Percentiles rank a stretch among this genome's conserved stretches.
Evolutionary conservation across 2,113 vertebrate species (phyloP).

Genomic region (Tupaia chinensis): DNA sequence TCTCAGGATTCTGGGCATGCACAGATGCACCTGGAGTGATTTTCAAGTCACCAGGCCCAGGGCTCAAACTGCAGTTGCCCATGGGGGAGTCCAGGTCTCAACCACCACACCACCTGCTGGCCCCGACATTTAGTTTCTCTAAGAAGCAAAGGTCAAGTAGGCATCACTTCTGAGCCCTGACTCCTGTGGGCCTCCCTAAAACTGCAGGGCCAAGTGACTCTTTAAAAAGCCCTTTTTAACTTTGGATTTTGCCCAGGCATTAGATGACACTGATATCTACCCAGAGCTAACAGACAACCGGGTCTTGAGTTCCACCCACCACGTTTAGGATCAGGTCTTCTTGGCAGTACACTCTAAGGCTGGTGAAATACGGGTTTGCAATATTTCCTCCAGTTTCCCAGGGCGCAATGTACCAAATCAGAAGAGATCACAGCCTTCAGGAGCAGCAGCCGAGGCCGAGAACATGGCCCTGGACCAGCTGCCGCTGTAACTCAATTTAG

Average conservation of each 20-base stretch:
- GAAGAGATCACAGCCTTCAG: neutral
- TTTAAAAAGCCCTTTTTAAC: constrained; percentile 3
- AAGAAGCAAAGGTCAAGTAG: neutral
- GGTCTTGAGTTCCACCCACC: neutral
- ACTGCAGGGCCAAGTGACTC: neutral
- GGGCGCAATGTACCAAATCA: neutral
- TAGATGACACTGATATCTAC: neutral
- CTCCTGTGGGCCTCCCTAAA: constrained; percentile 15
- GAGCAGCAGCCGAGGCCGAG: neutral
- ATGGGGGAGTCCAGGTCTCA: no score
- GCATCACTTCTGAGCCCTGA: neutral
- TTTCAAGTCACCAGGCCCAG: no score
- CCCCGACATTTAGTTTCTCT: neutral
- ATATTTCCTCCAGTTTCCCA: neutral
- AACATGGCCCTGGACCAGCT: constrained; percentile 50
- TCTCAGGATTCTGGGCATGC: no score
- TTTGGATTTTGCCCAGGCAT: constrained; percentile 12
- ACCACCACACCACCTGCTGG: no score
- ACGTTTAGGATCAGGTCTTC: neutral
- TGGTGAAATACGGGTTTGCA: neutral
- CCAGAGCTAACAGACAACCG: neutral
- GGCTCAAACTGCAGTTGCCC: no score
- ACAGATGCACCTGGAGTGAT: no score
- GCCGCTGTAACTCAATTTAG: constrained; percentile 53
- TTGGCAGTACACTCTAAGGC: neutral